Conservation (phyloP, 35 echinoderm and acorn worm genomes). For the Lytechinus pictus region DNA sequence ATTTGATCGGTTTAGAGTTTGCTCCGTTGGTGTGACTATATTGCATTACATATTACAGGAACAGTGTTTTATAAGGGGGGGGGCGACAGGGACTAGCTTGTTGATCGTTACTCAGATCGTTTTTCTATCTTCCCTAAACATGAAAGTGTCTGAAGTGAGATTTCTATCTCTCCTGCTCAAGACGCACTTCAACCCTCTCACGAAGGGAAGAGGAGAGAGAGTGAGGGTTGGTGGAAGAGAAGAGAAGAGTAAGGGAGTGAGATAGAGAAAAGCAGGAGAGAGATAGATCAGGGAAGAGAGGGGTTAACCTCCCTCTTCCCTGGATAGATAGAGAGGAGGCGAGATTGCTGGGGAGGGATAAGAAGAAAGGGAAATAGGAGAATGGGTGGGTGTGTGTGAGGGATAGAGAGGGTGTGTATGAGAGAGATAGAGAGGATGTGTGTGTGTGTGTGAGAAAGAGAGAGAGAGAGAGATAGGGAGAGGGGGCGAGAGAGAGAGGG, state of each 20-base stretch:
- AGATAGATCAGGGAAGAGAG: not conserved
- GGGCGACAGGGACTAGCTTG: not conserved
- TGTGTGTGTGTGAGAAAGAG: too few relatives aligned
- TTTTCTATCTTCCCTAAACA: not conserved
- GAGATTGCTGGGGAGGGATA: too few relatives aligned
- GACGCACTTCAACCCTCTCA: not conserved
- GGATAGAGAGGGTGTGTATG: too few relatives aligned
- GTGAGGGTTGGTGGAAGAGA: not conserved
- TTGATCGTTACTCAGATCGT: not conserved
- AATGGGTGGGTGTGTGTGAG: too few relatives aligned
- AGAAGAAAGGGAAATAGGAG: too few relatives aligned
- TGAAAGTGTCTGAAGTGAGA: not conserved
- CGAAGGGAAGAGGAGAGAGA: not conserved
- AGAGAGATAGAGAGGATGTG: too few relatives aligned
- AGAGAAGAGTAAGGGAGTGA: not conserved
- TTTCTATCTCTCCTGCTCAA: not conserved
- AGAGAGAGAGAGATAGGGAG: not conserved
- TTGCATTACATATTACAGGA: too few relatives aligned
- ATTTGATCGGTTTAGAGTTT: too few relatives aligned
- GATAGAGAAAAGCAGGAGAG: not conserved
- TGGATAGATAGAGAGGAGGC: not conserved
- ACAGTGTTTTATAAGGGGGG: too few relatives aligned
- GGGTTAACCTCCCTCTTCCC: too few relatives aligned
- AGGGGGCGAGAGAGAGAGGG: too few relatives aligned
- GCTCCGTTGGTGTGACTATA: too few relatives aligned